Base-by-base conservation (phyloP, 1,140 invertebrate species). In the Hylaeus volcanicus region DNA sequence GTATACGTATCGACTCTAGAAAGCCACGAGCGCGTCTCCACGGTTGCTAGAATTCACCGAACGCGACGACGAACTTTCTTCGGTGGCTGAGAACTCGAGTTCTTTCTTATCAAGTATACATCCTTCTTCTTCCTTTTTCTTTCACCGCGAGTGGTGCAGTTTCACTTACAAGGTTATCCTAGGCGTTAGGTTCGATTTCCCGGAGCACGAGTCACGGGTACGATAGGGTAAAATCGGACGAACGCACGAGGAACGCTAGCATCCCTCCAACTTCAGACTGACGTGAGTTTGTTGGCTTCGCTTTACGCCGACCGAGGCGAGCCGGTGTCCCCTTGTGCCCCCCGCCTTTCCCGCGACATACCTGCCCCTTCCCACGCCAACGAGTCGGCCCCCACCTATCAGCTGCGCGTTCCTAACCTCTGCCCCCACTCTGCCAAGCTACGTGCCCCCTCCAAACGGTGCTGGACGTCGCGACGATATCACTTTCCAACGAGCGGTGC, bases 261-360 rank as follows among this genome's bases (percentile, higher is more conserved):
- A 90, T 90, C 89, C 86, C 80, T 91, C 89, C 87, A 84, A 81
- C 87, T 88, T 88, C 85, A 82, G 78, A 92, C 90, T 92, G 90
- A 88, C 83, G 86, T 87, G 88, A 91, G 92, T 92, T 93, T 92
- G 92, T 92, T 92, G 92, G 92, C 92, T 93, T 93, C 89, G 86
- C 86, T 86, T 88, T 87, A 86, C 86, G 83, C 88, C 82, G 73
- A 81, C 78, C 81, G 80, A 89, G 82, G 79, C 83, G 66, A 86
- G 81, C 82, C 70, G 77, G 71, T 82, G 84, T 71, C 81, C 80
- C 66, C 53, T n/a, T 70, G 58, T 26, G 65, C 70, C 45, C 58
- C 73, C 65, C 77, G 66, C 70, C 74, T 82, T 64, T 70, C 65
- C 76, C 65, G 37, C 65, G 37, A 77, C 69, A 39, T 58, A 63